Percentiles rank a stretch among this genome's conserved stretches.
phyloP scores from a whole-genome alignment of 2,113 vertebrate genomes.

The Panurus biarmicus region DNA sequence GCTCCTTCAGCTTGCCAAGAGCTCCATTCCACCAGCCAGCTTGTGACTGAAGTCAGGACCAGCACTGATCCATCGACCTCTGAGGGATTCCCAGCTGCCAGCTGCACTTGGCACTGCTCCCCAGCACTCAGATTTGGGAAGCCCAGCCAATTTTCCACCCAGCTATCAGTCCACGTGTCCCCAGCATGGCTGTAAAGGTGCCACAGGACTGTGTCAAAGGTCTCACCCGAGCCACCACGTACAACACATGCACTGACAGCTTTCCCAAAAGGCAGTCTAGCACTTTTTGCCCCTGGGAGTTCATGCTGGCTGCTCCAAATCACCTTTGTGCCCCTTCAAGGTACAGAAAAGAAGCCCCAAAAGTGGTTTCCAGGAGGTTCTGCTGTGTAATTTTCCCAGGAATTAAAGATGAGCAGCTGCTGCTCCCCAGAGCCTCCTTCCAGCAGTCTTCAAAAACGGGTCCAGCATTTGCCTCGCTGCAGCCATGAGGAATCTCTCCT shows the following conservation, averaged over 20 bases:
- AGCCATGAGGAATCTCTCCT: background rate
- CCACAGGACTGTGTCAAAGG: background rate
- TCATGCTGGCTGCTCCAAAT: background rate
- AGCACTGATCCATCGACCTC: background rate
- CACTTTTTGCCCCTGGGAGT: background rate
- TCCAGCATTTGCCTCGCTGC: background rate
- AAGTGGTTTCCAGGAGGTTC: background rate
- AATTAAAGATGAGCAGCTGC: background rate
- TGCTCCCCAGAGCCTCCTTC: background rate
- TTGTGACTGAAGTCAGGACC: background rate
- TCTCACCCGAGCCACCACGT: background rate
- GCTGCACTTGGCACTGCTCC: background rate
- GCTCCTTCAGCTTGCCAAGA: background rate
- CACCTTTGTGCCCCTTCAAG: background rate
- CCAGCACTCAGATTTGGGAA: background rate
- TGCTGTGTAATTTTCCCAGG: background rate
- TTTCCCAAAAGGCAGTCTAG: background rate
- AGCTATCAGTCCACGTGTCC: background rate
- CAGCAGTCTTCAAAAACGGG: accelerated
- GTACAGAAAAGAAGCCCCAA: background rate
- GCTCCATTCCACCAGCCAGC: background rate
- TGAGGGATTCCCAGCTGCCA: background rate
- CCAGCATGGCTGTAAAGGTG: accelerated
- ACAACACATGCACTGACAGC: accelerated
- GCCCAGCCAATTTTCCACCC: background rate